These are phyloP conservation scores for Dasypogon diadema DNA, from an alignment of 2,888 invertebrate species.

Conservation along the genomic window DNA sequence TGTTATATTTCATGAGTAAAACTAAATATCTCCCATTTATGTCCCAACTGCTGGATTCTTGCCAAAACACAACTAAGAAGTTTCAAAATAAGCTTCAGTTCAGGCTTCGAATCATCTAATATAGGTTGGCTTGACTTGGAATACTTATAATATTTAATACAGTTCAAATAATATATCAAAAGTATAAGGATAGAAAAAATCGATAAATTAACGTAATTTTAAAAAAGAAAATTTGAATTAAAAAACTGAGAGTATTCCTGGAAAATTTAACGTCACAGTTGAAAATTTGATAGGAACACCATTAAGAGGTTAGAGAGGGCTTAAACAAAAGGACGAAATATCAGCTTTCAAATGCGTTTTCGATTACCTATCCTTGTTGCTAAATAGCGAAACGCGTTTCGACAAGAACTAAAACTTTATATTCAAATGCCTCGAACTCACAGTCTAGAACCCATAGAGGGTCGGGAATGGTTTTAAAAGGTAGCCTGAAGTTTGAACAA, in stretches of 20 bases:
- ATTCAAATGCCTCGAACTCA: neutral
- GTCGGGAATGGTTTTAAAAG: neutral
- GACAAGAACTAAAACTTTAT: neutral
- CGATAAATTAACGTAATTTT: neutral
- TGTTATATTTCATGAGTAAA: too few relatives aligned
- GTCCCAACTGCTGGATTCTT: too few relatives aligned
- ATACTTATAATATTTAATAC: neutral
- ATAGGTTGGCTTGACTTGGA: neutral
- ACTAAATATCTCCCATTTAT: too few relatives aligned
- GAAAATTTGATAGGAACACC: too few relatives aligned
- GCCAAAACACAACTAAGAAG: too few relatives aligned
- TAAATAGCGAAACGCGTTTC: neutral
- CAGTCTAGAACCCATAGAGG: neutral
- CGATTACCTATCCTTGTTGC: neutral
- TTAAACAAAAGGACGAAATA: neutral
- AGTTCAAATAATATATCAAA: neutral
- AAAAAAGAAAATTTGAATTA: neutral
- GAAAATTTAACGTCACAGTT: neutral
- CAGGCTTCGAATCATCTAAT: neutral
- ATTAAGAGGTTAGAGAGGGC: too few relatives aligned
- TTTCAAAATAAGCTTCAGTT: too few relatives aligned
- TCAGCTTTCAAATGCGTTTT: neutral
- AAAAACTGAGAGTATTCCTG: neutral
- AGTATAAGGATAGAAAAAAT: neutral
- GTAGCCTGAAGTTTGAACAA: neutral